Base-by-base conservation (phyloP, 2,113 vertebrate species). In the Gallinago undulata region DNA sequence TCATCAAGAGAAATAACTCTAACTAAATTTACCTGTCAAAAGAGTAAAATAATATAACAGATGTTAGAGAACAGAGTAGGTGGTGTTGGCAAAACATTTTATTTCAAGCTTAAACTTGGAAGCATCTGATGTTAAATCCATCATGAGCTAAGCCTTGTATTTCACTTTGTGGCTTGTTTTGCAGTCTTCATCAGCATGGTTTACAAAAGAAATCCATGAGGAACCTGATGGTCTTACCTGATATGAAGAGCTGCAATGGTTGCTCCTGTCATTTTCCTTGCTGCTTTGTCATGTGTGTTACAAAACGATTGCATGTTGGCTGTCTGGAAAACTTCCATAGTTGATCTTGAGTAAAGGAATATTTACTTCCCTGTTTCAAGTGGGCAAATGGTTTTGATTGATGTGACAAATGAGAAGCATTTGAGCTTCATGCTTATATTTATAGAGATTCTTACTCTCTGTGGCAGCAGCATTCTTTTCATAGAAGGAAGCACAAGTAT, bases 171-270 rank as follows among this genome's bases (percentile, higher is more conserved):
- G 64, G 10, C 51, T 91, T 77, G 21, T 75, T 93, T n/a, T 93
- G 63, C 41, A 57, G 33, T 62, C 47, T 85, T 84, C 53, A 72
- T 88, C 51, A 67, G 41, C 23, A 24, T 28, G 62, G 57, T 55
- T 76, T 50, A 62, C 35, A 45, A 39, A 62, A 83, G 41, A 48
- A 25, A 11, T 56, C 47, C 63, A 64, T 30, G 68, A 82, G 62
- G 39, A 85, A 28, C 19, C 13, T 74, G 21, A 2, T 22, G 56
- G 6, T 35, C 35, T 11, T 70, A 63, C 24, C 37, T 72, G 11
- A 19, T 74, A 30, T 0, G 4, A 73, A 80, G 22, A 70, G 8
- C 37, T 41, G 11, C 30, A 39, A 0, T 22, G 13, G 19, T 55
- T 55, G 13, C 47, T 33, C 5, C 43, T 87, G 33, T 31, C 9